These are phyloP conservation scores for Agrotis puta DNA, from an alignment of 2,888 invertebrate genomes.

Conservation along the genomic window DNA sequence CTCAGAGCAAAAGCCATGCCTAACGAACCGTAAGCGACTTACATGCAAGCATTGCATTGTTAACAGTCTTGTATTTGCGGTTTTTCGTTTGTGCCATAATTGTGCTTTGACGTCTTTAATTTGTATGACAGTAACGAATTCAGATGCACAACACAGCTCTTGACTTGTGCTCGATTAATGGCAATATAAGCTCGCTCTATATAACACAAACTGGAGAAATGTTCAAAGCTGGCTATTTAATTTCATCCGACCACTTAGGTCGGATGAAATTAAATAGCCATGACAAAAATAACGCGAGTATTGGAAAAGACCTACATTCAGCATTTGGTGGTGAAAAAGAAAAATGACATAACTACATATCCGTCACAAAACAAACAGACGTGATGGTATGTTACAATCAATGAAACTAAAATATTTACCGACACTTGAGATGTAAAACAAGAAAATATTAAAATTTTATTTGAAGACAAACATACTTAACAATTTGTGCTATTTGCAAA, in stretches of 20 bases:
- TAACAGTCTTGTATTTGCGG: conserved; percentile 31
- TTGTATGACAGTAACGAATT: no score
- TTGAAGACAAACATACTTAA: background rate
- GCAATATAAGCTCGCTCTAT: no score
- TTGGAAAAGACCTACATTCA: no score
- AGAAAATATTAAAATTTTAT: background rate
- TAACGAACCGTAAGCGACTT: conserved; percentile 57
- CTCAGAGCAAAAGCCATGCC: conserved; percentile 50
- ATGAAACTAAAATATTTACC: background rate
- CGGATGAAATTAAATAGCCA: no score
- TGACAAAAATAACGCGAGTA: no score
- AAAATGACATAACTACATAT: no score
- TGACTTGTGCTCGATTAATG: no score
- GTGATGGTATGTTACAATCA: background rate
- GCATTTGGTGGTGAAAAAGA: no score
- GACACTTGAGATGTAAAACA: background rate
- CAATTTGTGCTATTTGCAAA: background rate
- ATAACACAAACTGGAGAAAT: no score
- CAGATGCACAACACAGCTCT: no score
- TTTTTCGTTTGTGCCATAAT: conserved; percentile 7
- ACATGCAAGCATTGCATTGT: conserved; percentile 50
- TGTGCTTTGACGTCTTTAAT: background rate
- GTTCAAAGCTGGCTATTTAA: no score
- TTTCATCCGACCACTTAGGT: no score
- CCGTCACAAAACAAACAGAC: background rate